phyloP scores from a whole-genome alignment of 2,888 invertebrate species.

The Cheilosia variabilis region DNA sequence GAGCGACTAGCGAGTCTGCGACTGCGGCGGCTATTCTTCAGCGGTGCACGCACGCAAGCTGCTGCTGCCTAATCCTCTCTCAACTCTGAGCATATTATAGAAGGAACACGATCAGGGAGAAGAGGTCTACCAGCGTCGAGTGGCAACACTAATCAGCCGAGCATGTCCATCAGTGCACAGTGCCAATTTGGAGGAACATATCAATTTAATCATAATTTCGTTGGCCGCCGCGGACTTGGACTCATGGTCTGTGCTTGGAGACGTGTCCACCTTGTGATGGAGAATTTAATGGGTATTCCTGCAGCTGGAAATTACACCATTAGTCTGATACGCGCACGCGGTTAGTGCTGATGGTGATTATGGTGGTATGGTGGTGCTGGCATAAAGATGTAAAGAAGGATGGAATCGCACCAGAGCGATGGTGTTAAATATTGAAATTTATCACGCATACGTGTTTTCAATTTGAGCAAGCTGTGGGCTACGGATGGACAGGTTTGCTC shows the following conservation, averaged over 20 bases:
- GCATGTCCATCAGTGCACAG: constrained; percentile 45
- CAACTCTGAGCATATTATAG: constrained; percentile 12
- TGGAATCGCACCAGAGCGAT: constrained; percentile 7
- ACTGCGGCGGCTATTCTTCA: not conserved
- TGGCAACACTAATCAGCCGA: constrained; percentile 37
- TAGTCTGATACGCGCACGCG: constrained; percentile 30
- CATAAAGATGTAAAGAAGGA: not conserved
- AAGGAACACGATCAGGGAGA: constrained; percentile 19
- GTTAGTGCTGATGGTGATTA: constrained; percentile 19
- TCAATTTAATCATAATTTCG: constrained; percentile 58
- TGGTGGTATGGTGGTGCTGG: constrained; percentile 10
- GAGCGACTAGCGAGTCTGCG: not conserved
- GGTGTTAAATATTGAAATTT: constrained; percentile 46
- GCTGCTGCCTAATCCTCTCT: not conserved
- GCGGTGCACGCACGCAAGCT: constrained; percentile 24
- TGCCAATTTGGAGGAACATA: constrained; percentile 61
- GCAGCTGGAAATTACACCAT: constrained; percentile 48
- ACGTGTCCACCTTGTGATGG: constrained; percentile 19
- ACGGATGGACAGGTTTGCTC: not conserved
- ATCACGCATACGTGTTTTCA: constrained; percentile 50
- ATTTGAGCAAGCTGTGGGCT: constrained; percentile 9
- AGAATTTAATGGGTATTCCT: constrained; percentile 46
- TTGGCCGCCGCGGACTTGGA: not conserved
- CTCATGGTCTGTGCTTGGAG: constrained; percentile 4
- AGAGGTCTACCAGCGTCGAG: constrained; percentile 24